These are phyloP conservation scores for Urocyon cinereoargenteus DNA, from an alignment of 2,797 vertebrate genomes.

Conservation along the genomic window DNA sequence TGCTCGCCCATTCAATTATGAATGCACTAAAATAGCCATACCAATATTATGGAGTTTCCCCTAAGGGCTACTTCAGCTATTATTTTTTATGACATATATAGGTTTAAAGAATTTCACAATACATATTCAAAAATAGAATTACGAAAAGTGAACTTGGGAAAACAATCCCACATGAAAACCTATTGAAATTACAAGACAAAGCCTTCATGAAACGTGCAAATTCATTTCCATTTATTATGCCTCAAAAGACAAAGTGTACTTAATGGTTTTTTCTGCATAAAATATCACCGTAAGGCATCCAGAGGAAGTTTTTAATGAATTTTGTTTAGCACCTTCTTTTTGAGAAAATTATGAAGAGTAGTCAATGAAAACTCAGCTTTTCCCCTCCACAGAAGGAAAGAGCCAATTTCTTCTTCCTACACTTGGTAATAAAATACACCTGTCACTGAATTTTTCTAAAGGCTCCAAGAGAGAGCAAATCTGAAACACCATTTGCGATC, in stretches of 20 bases:
- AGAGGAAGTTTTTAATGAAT: background rate
- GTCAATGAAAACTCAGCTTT: background rate
- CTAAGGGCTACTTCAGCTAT: slow-evolving; percentile 66
- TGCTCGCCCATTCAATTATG: slow-evolving; percentile 68
- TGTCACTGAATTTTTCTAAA: slow-evolving; percentile 24
- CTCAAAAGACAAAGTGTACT: slow-evolving; percentile 35
- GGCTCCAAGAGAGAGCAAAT: background rate
- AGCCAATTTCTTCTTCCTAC: background rate
- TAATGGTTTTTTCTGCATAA: slow-evolving; percentile 14
- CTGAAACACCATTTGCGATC: background rate
- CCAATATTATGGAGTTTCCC: slow-evolving; percentile 61
- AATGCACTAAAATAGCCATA: slow-evolving; percentile 72
- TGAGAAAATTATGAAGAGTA: slow-evolving; percentile 32
- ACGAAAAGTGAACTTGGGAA: slow-evolving; percentile 19
- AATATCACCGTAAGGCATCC: background rate
- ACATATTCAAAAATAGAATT: slow-evolving; percentile 69
- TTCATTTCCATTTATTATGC: slow-evolving; percentile 54
- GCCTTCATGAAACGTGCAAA: slow-evolving; percentile 1
- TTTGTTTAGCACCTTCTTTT: slow-evolving; percentile 3
- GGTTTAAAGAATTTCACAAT: slow-evolving; percentile 65
- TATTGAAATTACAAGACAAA: slow-evolving; percentile 54
- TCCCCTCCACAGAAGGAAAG: background rate
- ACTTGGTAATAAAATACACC: background rate
- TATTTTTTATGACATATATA: slow-evolving; percentile 71
- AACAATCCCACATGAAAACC: slow-evolving; percentile 52